Evolutionary conservation across 2,888 invertebrate species (phyloP).

Genomic region (Automeris io): DNA sequence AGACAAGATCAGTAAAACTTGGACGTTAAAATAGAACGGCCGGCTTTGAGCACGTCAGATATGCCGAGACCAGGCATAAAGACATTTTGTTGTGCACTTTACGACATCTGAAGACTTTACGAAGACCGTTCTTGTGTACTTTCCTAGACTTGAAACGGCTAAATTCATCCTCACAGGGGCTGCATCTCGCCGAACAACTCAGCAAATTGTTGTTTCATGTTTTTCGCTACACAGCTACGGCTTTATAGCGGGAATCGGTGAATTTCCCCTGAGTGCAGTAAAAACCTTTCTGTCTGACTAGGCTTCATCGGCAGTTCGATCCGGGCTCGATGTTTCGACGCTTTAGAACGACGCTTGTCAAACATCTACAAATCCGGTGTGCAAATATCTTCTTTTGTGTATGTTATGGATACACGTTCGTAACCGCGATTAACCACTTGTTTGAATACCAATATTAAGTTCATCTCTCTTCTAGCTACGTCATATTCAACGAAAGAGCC

Average conservation of each 20-base stretch:
- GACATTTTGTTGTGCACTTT: slow-evolving; percentile 52
- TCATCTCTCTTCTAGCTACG: slow-evolving; percentile 38
- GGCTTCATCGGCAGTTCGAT: slow-evolving; percentile 48
- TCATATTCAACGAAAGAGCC: slow-evolving; percentile 40
- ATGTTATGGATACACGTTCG: slow-evolving; percentile 27
- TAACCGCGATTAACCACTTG: slow-evolving; percentile 25
- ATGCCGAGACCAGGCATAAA: slow-evolving; percentile 35
- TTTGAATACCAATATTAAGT: slow-evolving; percentile 41
- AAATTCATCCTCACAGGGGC: slow-evolving; percentile 18
- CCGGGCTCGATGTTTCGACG: slow-evolving; percentile 45
- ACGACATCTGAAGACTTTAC: too few relatives aligned
- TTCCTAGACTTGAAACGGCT: slow-evolving; percentile 9
- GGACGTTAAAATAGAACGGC: slow-evolving; percentile 46
- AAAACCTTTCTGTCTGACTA: slow-evolving; percentile 51
- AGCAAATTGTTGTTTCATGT: slow-evolving; percentile 49
- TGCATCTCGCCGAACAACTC: slow-evolving; percentile 36
- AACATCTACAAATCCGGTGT: slow-evolving; percentile 41
- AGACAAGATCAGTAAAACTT: slow-evolving; percentile 47
- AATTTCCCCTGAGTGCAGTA: slow-evolving; percentile 70
- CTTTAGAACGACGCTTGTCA: slow-evolving; percentile 32
- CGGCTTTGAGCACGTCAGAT: slow-evolving; percentile 35
- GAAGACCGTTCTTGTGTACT: slow-evolving; percentile 20
- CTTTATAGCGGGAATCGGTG: slow-evolving; percentile 55
- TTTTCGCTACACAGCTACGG: slow-evolving; percentile 34
- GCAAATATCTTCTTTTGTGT: slow-evolving; percentile 48